Evolutionary conservation across 2,888 invertebrate species (phyloP), one percentile per base, ranked within the genome.

Genomic region (Diarsia dahlii): DNA sequence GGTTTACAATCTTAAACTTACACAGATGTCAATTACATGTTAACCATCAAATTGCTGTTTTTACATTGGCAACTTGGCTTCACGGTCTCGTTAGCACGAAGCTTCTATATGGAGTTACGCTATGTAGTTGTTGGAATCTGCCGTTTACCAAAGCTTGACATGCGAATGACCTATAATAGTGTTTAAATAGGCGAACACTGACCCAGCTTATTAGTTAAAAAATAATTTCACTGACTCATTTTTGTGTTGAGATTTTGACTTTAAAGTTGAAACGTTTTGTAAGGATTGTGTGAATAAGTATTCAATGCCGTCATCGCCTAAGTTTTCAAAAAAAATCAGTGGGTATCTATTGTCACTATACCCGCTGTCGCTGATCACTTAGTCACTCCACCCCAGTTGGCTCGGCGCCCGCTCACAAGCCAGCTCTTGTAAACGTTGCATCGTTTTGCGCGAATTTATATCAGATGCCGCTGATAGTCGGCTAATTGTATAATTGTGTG

Each of bases 371-470:
- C 84, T 69, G 56, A 39, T 85, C 52, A 71, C 66, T 80, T 78
- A 65, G 34, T 52, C 84, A n/a, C n/a, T 89, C 74, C 74, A 23
- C 52, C 10, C 45, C 45, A 80, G 77, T 85, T 89, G 90, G 90
- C 90, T 80, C 76, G 45, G 70, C 79, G 88, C 88, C 88, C 88
- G 85, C 81, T 88, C 89, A 84, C 87, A 85, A 80, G 79, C 80
- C 76, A 74, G 87, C 91, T 90, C 86, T 85, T 88, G 89, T 91
- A 89, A 92, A 89, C 89, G 89, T 88, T 89, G 89, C 90, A 89
- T 89, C 90, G 92, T 92, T 90, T 88, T 87, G 89, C 84, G 75
- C 87, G 81, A 89, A 89, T 92, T 88, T 90, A 91, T 91, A 91
- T 90, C 86, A 89, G 90, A 90, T 89, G 88, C 84, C 88, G 84